These are phyloP conservation scores for Pithys albifrons DNA, from an alignment of 2,113 vertebrate species.

Conservation along the genomic window DNA sequence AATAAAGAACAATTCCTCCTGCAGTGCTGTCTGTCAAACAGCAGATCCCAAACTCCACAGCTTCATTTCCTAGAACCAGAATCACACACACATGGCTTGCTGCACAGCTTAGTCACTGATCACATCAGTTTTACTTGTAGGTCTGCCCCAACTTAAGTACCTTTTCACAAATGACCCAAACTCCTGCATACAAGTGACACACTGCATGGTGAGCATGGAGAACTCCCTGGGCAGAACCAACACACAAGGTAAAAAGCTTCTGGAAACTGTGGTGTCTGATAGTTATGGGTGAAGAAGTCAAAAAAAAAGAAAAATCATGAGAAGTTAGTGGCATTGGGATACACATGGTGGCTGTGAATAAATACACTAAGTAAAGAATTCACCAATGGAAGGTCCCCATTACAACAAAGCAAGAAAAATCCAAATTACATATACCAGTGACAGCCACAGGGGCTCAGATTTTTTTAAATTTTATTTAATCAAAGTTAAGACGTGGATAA, in stretches of 20 bases:
- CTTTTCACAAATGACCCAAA: not conserved
- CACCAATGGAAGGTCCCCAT: not conserved
- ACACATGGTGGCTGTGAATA: accelerated
- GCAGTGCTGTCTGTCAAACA: not conserved
- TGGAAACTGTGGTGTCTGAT: not conserved
- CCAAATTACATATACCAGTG: not conserved
- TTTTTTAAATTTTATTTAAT: constrained; percentile 81
- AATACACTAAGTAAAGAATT: not conserved
- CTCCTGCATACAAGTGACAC: not conserved
- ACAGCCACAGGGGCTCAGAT: not conserved
- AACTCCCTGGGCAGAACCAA: not conserved
- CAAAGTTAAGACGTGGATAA: constrained; percentile 83
- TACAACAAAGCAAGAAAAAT: constrained; percentile 9
- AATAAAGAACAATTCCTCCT: not conserved
- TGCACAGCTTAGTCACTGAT: not conserved
- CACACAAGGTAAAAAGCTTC: not conserved
- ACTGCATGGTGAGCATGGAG: not conserved
- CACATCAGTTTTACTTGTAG: not conserved
- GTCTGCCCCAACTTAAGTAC: not conserved
- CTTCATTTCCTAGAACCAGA: not conserved
- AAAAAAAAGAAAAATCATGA: not conserved
- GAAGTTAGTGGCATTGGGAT: not conserved
- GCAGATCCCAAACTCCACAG: not conserved
- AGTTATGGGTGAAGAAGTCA: not conserved
- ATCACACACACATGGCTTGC: accelerated